Conservation (phyloP, 2,888 invertebrate species). For the Callyntrura sp. region DNA sequence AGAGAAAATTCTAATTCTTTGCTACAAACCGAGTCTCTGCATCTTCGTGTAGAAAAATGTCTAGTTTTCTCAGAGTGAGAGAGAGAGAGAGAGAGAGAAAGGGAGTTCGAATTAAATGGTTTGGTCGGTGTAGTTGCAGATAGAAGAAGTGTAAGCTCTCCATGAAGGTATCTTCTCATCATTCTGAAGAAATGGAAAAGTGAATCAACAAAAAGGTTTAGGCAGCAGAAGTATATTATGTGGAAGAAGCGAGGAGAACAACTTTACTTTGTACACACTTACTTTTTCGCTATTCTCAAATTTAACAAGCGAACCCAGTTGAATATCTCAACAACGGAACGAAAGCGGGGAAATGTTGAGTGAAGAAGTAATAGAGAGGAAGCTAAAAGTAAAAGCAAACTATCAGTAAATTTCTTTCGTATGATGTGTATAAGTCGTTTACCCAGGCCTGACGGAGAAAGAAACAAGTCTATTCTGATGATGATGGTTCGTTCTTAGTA, state of each 20-base stretch:
- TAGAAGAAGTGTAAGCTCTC: not conserved
- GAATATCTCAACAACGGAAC: no score
- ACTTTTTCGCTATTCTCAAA: conserved; percentile 64
- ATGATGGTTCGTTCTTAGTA: conserved; percentile 17
- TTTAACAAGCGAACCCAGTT: conserved; percentile 44
- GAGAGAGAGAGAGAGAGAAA: no score
- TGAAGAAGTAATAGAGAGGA: not conserved
- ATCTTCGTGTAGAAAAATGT: not conserved
- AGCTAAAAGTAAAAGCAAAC: conserved; percentile 70
- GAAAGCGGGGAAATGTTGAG: no score
- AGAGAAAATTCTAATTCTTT: not conserved
- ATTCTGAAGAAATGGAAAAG: conserved; percentile 46
- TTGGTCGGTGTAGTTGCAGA: not conserved
- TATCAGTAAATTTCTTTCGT: conserved; percentile 66
- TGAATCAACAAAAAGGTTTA: conserved; percentile 46
- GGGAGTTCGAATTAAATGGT: conserved; percentile 20
- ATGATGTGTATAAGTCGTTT: conserved; percentile 29
- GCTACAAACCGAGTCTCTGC: conserved; percentile 8
- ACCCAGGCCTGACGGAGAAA: no score
- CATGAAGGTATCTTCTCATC: conserved; percentile 34
- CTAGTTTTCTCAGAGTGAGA: no score
- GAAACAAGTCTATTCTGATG: not conserved
- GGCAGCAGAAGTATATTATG: conserved; percentile 55
- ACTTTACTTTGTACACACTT: conserved; percentile 66
- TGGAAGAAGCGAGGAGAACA: conserved; percentile 38